Evolutionary conservation across 2,797 vertebrate species (phyloP), one percentile per base, ranked within the genome.

Genomic region (Morus bassanus): DNA sequence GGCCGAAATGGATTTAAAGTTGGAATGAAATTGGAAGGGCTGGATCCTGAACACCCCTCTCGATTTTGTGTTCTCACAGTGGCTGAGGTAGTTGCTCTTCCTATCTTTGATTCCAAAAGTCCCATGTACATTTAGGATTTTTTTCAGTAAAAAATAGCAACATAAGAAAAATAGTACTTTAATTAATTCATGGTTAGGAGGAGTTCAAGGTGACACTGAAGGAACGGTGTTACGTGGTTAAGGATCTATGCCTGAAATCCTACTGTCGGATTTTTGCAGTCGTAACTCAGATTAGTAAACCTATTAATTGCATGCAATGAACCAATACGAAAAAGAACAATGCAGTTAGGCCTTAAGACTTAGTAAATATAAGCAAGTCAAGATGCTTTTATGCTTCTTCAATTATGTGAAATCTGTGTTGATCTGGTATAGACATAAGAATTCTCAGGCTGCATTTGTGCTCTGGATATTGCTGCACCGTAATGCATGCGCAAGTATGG

Each of bases 1-100:
- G 99, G 98, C 96, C 98, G 98, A 91, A 99, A 99, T 95, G 97
- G 98, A 88, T 99, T 99, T 96, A 99, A 98, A 96, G 98, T 98
- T 91, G 99, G 99, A 91, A 99, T 99, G 99, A 99, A 99, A 94
- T 93, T 99, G 93, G 99, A 99, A 96, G 99, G 99, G 14, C 97
- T 99, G 68, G 99, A 99, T 96, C 99, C 99, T 8, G 98, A 98
- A 18, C 99, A 99, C 91, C 99, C 99, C 8, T 98, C 99, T 75
- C 98, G 98, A 61, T 99, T 99, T 95, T 99, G 99, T 94, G 99
- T 99, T 54, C 98, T 99, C 88, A 98, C 98, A 21, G 98, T 99
- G 45, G 98, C 98, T 72, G 99, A 99, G 99, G 99, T 99, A 97
- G 77, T 59, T 85, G 61, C 45, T 86, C 3, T 82, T 93, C 45